A percentile compares a stretch with the other conserved stretches of the same genome.
Evolutionary conservation across 2,797 vertebrate species (phyloP).

Genomic region (Gadopsis marmoratus): DNA sequence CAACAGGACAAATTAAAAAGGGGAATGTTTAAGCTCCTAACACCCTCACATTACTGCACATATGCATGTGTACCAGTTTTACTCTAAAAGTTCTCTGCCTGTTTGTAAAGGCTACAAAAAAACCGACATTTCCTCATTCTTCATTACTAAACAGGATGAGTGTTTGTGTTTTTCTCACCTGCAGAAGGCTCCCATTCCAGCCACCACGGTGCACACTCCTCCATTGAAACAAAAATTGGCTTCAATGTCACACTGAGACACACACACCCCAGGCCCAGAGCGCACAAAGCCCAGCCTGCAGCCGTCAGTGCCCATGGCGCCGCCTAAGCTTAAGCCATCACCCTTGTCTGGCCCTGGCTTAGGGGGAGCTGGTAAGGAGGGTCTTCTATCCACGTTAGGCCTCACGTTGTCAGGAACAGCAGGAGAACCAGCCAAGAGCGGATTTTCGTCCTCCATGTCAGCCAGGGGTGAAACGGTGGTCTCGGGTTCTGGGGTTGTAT

Average conservation of each 20-base stretch:
- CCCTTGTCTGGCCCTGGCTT: conserved; percentile 44
- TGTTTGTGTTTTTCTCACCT: conserved; percentile 82
- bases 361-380: conserved; percentile 54
- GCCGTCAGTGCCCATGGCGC: conserved; percentile 78
- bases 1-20: conserved; percentile 37
- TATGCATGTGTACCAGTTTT: background rate
- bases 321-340: conserved; percentile 55
- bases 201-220: conserved; percentile 92
- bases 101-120: conserved; percentile 13
- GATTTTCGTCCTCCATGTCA: conserved; percentile 85
- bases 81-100: background rate
- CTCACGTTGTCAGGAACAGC: conserved; percentile 57
- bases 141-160: background rate
- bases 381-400: conserved; percentile 36
- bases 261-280: conserved; percentile 85
- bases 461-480: conserved; percentile 71
- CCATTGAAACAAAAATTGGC: conserved; percentile 94
- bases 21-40: background rate
- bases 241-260: conserved; percentile 89
- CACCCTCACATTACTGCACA: background rate
- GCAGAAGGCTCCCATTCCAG: conserved; percentile 93
- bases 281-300: conserved; percentile 89
- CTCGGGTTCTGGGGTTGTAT: conserved; percentile 80
- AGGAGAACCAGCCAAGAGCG: conserved; percentile 66
- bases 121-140: background rate